These are phyloP conservation scores for Batillaria attramentaria DNA, from an alignment of 1,140 invertebrate species.

Conservation along the genomic window DNA sequence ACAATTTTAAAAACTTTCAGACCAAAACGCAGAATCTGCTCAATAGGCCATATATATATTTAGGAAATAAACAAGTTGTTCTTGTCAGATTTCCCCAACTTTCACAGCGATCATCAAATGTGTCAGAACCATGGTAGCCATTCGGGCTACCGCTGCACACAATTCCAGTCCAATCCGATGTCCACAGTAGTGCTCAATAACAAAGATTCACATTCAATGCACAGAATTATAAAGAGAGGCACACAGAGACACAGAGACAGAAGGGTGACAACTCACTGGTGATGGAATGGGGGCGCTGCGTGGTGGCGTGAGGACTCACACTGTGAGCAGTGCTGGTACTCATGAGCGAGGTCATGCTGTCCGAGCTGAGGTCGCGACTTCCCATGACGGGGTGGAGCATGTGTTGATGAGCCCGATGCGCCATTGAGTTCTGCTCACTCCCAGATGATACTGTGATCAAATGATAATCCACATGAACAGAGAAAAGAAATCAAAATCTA, in stretches of 20 bases:
- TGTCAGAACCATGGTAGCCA: no score
- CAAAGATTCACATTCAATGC: not conserved
- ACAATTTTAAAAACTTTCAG: no score
- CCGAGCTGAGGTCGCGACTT: constrained; percentile 73
- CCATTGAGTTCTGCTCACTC: constrained; percentile 72
- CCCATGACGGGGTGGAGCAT: constrained; percentile 41
- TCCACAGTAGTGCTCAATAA: not conserved
- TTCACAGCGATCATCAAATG: no score
- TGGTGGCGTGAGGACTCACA: constrained; percentile 79
- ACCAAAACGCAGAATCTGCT: no score
- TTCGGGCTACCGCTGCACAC: no score
- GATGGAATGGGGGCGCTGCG: constrained; percentile 82
- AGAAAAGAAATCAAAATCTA: not conserved
- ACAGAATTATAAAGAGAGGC: not conserved
- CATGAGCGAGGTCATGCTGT: constrained; percentile 86
- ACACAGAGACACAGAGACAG: not conserved
- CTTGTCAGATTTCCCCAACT: no score
- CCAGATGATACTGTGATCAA: constrained; percentile 73
- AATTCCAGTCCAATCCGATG: no score
- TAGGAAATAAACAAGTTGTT: no score
- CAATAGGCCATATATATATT: no score
- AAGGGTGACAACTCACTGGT: constrained; percentile 77
- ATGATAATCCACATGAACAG: constrained; percentile 2
- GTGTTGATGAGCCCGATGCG: constrained; percentile 49
- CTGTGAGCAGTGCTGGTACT: constrained; percentile 72